Percentiles rank a stretch among this genome's conserved stretches.
phyloP scores from a whole-genome alignment of 53 echinoderm and acorn worm species.

The Paracentrotus lividus region DNA sequence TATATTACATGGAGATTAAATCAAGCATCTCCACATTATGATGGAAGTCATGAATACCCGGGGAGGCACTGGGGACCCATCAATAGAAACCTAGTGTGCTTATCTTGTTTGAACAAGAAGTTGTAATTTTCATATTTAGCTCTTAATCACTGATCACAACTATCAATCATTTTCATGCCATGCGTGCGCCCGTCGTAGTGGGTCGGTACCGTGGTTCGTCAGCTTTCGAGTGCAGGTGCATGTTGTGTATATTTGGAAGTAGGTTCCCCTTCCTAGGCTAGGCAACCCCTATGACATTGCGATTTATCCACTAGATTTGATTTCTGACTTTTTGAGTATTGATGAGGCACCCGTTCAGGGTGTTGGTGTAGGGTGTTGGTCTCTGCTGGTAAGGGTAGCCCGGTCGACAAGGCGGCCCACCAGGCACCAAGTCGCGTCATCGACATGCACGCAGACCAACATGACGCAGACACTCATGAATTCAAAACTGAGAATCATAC shows the following conservation, averaged over 20 bases:
- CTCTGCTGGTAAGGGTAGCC: slow-evolving; percentile 41
- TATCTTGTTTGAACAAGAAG: slow-evolving; percentile 69
- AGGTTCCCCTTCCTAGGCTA: neutral
- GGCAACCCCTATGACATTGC: slow-evolving; percentile 2
- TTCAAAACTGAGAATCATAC: neutral
- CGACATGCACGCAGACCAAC: slow-evolving; percentile 8
- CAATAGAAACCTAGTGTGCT: slow-evolving; percentile 28
- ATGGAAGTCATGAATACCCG: slow-evolving; percentile 67
- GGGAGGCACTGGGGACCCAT: slow-evolving; percentile 40
- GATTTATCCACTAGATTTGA: slow-evolving; percentile 15
- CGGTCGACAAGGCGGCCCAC: slow-evolving; percentile 4
- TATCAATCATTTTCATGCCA: slow-evolving; percentile 60
- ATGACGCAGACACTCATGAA: slow-evolving; percentile 26
- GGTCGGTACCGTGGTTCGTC: neutral
- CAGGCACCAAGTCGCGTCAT: neutral
- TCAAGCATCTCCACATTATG: slow-evolving; percentile 64
- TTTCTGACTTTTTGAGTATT: slow-evolving; percentile 60
- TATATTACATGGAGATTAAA: slow-evolving; percentile 66
- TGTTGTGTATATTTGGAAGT: neutral
- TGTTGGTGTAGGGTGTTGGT: slow-evolving; percentile 60
- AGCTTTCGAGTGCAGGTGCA: slow-evolving; percentile 54
- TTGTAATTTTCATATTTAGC: slow-evolving; percentile 62
- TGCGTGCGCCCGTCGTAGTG: slow-evolving; percentile 45
- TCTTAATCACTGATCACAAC: slow-evolving; percentile 52
- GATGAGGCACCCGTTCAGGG: slow-evolving; percentile 63